Base-by-base conservation (phyloP, 2,797 vertebrate species). In the Hydrocynus forskahlii region DNA sequence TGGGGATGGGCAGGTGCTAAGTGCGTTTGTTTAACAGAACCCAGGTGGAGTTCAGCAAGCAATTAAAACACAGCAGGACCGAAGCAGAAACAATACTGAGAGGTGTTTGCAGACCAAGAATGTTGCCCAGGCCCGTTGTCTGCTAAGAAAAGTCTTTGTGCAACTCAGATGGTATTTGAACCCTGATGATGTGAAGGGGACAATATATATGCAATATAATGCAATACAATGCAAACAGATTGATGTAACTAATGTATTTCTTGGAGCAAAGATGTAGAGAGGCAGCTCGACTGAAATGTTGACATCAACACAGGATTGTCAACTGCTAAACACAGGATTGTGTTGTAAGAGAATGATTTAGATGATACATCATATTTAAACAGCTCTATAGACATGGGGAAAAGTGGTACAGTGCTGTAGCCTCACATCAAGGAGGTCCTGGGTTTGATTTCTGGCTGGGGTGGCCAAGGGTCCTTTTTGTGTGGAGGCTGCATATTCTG, bases 1-100 rank as follows among this genome's bases (percentile, higher is more conserved):
- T 84, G 64, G 87, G 89, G 76, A 81, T 77, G 78, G 81, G 83
- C 80, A 89, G 83, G 88, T 86, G 91, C 88, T 90, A 92, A 91
- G 85, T 89, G 82, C 84, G 83, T 82, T 87, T 84, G 87, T 92
- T 84, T 92, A 86, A 92, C 84, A 79, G 86, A 79, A 43, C 12
- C 74, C 83, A 67, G 82, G 86, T 87, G 83, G 68, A 78, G 74
- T 73, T 76, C 73, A 62, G 57, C 62, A 82, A 82, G 72, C 77
- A 69, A 86, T 86, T 85, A 81, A 68, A 50, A 17, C 52, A 50
- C 79, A 86, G 80, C 86, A 81, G 86, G 82, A 62, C 85, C 48
- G 17, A 79, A 86, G 83, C 86, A 83, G 76, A 86, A 78, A 76
- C 69, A 52, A 43, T n/a, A 43, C 48, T 43, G 10, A 54, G 55